These are phyloP conservation scores for Isoperla grammatica DNA, from an alignment of 2,888 invertebrate genomes.

Conservation along the genomic window DNA sequence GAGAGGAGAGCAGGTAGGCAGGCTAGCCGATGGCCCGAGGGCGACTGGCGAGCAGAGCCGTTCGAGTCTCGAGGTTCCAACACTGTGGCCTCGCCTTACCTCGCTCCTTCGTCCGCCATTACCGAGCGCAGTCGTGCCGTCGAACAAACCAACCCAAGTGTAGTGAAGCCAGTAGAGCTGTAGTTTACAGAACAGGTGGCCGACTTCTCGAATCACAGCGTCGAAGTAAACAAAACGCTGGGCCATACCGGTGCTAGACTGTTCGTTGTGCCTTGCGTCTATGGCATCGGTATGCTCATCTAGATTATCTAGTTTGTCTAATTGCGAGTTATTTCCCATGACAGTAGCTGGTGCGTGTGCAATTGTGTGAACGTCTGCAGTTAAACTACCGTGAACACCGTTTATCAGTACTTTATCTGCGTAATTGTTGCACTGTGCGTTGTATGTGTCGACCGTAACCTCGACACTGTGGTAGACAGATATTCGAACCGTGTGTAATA, in stretches of 20 bases:
- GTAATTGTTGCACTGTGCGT: neutral
- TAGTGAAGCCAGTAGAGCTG: slow-evolving; percentile 21
- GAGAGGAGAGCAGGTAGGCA: slow-evolving; percentile 3
- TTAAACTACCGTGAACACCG: neutral
- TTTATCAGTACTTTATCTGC: too few species aligned
- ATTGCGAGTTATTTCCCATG: neutral
- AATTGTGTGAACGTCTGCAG: neutral
- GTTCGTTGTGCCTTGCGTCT: neutral
- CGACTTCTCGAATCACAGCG: neutral
- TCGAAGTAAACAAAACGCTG: too few species aligned
- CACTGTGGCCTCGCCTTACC: slow-evolving; percentile 28
- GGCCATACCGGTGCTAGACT: neutral
- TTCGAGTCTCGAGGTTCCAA: too few species aligned
- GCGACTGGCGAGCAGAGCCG: slow-evolving; percentile 5
- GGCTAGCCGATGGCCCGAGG: neutral
- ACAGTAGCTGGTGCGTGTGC: slow-evolving; percentile 1
- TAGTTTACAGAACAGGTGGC: slow-evolving; percentile 21
- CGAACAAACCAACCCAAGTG: neutral
- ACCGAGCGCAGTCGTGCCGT: slow-evolving; percentile 20
- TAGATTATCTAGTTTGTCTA: neutral
- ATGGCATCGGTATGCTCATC: neutral
- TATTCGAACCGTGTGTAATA: neutral
- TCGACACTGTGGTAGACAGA: too few species aligned
- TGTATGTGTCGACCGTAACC: neutral
- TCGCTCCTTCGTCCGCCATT: slow-evolving; percentile 27